phyloP scores from a whole-genome alignment of 23 tunicate species.

The Ascidia mentula region DNA sequence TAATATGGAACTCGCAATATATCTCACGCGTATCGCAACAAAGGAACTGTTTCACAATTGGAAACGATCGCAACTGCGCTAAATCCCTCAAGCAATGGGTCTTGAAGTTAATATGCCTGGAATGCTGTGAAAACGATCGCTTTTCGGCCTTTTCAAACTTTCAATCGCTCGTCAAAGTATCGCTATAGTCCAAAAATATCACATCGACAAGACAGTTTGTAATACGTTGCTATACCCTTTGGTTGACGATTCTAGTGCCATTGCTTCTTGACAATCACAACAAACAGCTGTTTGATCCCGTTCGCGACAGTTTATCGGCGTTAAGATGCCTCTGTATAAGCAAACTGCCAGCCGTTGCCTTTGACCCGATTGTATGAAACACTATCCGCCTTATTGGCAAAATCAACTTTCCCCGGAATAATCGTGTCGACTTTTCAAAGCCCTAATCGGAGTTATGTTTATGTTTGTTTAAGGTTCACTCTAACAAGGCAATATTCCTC shows the following conservation, averaged over 20 bases:
- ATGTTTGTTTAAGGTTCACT: not conserved
- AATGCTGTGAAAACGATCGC: not conserved
- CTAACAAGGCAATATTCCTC: not conserved
- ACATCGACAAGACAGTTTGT: too few species aligned
- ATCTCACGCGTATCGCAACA: not conserved
- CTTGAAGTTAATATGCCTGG: not conserved
- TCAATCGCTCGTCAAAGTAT: not conserved
- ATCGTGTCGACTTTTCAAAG: not conserved
- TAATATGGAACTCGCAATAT: conserved; percentile 1
- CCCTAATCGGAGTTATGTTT: not conserved
- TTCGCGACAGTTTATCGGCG: not conserved
- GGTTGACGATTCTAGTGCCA: too few species aligned
- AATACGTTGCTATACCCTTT: too few species aligned
- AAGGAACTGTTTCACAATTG: too few species aligned
- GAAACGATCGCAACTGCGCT: too few species aligned
- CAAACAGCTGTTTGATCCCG: conserved; percentile 1
- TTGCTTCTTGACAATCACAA: not conserved
- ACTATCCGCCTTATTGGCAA: not conserved
- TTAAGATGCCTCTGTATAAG: not conserved
- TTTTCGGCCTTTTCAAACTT: not conserved
- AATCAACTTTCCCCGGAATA: not conserved
- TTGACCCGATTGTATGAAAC: not conserved
- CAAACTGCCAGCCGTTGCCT: not conserved
- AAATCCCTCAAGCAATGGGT: too few species aligned
- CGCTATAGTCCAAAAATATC: not conserved